Conservation (phyloP, 1,140 invertebrate species). For the Zophobas morio region DNA sequence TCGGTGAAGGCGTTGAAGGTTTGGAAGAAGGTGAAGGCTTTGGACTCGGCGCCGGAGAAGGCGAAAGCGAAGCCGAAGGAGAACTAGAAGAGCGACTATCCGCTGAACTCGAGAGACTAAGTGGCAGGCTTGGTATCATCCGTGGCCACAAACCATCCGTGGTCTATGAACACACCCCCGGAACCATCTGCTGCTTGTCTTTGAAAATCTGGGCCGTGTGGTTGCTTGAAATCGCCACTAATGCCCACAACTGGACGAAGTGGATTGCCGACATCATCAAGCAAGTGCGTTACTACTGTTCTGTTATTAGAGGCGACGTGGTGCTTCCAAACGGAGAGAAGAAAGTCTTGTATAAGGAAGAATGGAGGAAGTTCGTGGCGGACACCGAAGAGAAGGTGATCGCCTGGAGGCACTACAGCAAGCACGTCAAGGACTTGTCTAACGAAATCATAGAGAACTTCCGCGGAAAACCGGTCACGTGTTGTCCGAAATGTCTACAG, state of each 20-base stretch:
- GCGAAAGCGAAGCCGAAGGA: constrained; percentile 32
- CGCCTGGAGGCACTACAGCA: constrained; percentile 61
- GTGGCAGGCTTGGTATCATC: constrained; percentile 27
- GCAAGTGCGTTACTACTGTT: constrained; percentile 55
- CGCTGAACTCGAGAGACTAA: constrained; percentile 45
- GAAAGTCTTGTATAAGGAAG: constrained; percentile 57
- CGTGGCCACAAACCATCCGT: constrained; percentile 57
- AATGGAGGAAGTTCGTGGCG: constrained; percentile 59
- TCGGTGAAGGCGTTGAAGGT: constrained; percentile 3
- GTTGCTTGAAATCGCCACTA: constrained; percentile 61
- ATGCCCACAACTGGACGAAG: constrained; percentile 63
- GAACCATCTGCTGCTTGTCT: constrained; percentile 60
- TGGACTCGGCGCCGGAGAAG: neutral
- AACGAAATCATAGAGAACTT: constrained; percentile 59
- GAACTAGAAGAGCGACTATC: constrained; percentile 22
- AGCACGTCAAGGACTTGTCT: constrained; percentile 61
- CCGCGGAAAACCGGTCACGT: constrained; percentile 57
- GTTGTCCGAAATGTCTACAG: constrained; percentile 62
- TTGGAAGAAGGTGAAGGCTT: constrained; percentile 16
- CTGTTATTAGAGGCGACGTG: constrained; percentile 58
- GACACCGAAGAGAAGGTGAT: constrained; percentile 59
- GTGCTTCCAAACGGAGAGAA: constrained; percentile 48
- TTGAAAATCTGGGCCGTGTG: constrained; percentile 63
- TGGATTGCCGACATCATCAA: constrained; percentile 60
- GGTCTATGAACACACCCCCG: constrained; percentile 58